Conservation (phyloP, 1,140 invertebrate genomes). For the Drosophila repletoides region DNA sequence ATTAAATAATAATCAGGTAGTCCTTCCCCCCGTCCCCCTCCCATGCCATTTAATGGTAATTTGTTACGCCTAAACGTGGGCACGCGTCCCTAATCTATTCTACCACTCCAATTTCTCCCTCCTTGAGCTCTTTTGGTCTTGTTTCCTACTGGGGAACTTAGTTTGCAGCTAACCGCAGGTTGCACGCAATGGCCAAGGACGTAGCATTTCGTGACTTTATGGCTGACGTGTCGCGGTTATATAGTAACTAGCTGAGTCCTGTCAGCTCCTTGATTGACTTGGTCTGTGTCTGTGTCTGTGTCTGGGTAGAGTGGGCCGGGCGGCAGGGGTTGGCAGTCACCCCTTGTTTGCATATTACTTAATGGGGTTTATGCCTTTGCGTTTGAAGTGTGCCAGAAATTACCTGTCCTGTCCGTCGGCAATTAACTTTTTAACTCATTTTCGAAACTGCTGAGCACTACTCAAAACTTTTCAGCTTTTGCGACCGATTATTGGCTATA, state of each 20-base stretch:
- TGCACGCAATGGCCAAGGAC: constrained; percentile 55
- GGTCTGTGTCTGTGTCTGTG: constrained; percentile 11
- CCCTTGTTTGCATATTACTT: constrained; percentile 80
- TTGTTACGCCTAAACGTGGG: constrained; percentile 81
- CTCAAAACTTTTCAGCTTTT: constrained; percentile 54
- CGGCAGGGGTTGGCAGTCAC: constrained; percentile 25
- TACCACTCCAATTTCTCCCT: neutral
- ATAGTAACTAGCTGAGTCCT: constrained; percentile 12
- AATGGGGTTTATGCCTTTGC: constrained; percentile 67
- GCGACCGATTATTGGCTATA: constrained; percentile 30
- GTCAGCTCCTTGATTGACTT: constrained; percentile 70
- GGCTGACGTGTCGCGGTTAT: constrained; percentile 72
- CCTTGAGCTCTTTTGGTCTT: neutral
- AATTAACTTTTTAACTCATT: constrained; percentile 81
- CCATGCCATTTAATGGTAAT: constrained; percentile 68
- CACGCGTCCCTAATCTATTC: constrained; percentile 59
- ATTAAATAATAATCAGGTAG: constrained; percentile 76
- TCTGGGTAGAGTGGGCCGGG: constrained; percentile 12
- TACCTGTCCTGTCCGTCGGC: constrained; percentile 80
- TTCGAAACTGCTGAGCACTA: constrained; percentile 42
- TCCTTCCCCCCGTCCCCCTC: neutral
- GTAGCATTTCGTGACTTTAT: constrained; percentile 73
- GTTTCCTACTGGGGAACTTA: constrained; percentile 28
- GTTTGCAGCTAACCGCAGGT: constrained; percentile 60
- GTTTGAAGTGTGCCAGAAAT: constrained; percentile 79